Percentiles rank a stretch among this genome's conserved stretches.
These are phyloP conservation scores for Corythoichthys haematopterus DNA, from an alignment of 2,113 vertebrate genomes.

Conservation along the genomic window DNA sequence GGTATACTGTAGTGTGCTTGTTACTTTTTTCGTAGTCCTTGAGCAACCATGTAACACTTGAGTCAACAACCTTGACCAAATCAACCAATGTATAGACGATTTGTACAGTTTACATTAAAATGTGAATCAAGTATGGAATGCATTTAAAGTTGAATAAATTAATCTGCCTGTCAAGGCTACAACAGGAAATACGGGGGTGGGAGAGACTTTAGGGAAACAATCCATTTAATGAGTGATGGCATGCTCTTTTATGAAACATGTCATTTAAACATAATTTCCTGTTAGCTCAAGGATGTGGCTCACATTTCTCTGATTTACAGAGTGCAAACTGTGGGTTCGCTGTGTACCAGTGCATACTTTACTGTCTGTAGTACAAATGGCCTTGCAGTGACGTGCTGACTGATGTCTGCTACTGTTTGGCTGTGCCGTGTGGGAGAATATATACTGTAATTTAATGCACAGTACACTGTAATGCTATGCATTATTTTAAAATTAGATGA, in stretches of 20 bases:
- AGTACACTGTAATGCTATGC: background rate
- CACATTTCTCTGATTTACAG: constrained; percentile 43
- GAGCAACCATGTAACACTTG: background rate
- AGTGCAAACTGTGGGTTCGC: constrained; percentile 41
- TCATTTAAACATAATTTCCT: constrained; percentile 66
- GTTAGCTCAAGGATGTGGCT: constrained; percentile 61
- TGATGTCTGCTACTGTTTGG: constrained; percentile 11
- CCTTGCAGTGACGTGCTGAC: constrained; percentile 15
- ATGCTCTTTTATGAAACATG: constrained; percentile 54
- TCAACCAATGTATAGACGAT: constrained; percentile 4
- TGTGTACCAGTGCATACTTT: constrained; percentile 14
- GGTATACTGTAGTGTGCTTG: background rate
- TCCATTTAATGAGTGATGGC: constrained; percentile 47
- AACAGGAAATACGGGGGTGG: too few relatives aligned
- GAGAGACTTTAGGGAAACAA: constrained; percentile 28
- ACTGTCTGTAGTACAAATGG: constrained; percentile 30
- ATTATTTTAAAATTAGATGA: constrained; percentile 15
- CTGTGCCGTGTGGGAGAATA: constrained; percentile 2
- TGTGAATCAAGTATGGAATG: background rate
- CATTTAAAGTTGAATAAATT: background rate
- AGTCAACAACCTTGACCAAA: background rate
- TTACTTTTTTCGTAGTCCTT: background rate
- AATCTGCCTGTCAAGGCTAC: background rate
- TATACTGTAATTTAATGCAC: constrained; percentile 3
- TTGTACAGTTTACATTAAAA: constrained; percentile 25